Evolutionary conservation across 1,140 invertebrate genomes (phyloP).

Genomic region (Aphaenogaster rudis): DNA sequence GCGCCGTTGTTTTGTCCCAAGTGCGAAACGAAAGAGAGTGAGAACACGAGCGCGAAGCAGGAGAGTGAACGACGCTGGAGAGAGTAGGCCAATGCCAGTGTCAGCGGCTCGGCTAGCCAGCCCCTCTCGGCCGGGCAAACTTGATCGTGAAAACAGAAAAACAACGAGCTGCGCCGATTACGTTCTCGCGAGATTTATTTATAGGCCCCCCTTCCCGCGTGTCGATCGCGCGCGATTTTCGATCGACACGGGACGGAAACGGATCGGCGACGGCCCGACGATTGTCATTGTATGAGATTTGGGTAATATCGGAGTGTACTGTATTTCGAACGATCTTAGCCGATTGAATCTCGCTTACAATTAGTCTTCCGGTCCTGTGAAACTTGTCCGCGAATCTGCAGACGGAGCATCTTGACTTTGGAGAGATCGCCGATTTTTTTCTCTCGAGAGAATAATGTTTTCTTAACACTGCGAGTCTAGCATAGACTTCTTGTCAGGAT

Average conservation of each 20-base stretch:
- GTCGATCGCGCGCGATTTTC: conserved; percentile 10
- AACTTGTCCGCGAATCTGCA: neutral
- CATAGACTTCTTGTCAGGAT: too few relatives aligned
- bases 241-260: conserved; percentile 1
- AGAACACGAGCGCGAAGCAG: conserved; percentile 80
- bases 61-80: conserved; percentile 82
- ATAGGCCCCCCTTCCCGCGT: neutral
- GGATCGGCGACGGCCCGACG: too few relatives aligned
- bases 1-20: conserved; percentile 4
- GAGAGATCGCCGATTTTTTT: neutral
- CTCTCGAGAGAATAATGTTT: neutral
- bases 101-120: conserved; percentile 83
- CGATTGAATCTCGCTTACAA: neutral
- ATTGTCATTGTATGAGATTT: neutral
- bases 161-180: conserved; percentile 77
- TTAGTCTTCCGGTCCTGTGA: neutral
- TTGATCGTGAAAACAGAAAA: conserved; percentile 86
- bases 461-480: too few relatives aligned
- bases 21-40: conserved; percentile 81
- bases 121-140: conserved; percentile 80
- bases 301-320: neutral
- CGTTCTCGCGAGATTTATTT: conserved; percentile 75
- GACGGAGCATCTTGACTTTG: neutral
- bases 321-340: neutral
- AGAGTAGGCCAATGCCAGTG: conserved; percentile 86